phyloP scores from a whole-genome alignment of 2,113 vertebrate genomes.

The Actenoides lindsayi region DNA sequence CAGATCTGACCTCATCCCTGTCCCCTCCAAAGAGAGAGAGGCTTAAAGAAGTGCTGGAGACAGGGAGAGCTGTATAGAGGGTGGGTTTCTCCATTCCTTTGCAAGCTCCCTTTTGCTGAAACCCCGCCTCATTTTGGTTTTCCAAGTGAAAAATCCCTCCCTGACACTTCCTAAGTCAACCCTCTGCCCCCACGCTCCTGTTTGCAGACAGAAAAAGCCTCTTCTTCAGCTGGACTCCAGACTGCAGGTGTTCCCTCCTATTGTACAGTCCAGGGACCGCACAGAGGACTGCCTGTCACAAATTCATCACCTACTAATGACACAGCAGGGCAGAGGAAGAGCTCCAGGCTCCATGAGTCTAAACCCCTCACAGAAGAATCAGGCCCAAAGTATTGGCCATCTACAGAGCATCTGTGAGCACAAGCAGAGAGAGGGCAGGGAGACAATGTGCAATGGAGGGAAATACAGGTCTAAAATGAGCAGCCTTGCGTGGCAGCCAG shows the following conservation, averaged over 20 bases:
- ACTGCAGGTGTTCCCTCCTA: neutral
- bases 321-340: neutral
- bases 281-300: neutral
- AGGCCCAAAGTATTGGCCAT: neutral
- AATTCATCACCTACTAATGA: neutral
- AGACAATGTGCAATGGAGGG: neutral
- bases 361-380: neutral
- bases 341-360: neutral
- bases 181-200: neutral
- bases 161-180: neutral
- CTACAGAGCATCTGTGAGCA: neutral
- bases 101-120: neutral
- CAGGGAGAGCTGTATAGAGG: neutral
- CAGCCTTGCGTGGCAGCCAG: neutral
- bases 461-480: neutral
- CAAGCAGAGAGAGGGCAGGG: neutral
- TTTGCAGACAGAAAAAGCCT: neutral
- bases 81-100: neutral
- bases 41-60: neutral
- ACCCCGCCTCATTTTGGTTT: neutral
- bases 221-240: neutral
- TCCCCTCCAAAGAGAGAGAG: neutral
- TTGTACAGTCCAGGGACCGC: neutral
- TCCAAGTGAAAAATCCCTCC: neutral
- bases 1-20: neutral